A percentile compares a stretch with the other conserved stretches of the same genome.
Evolutionary conservation across 2,797 vertebrate genomes (phyloP).

Genomic region (Meda fulgida): DNA sequence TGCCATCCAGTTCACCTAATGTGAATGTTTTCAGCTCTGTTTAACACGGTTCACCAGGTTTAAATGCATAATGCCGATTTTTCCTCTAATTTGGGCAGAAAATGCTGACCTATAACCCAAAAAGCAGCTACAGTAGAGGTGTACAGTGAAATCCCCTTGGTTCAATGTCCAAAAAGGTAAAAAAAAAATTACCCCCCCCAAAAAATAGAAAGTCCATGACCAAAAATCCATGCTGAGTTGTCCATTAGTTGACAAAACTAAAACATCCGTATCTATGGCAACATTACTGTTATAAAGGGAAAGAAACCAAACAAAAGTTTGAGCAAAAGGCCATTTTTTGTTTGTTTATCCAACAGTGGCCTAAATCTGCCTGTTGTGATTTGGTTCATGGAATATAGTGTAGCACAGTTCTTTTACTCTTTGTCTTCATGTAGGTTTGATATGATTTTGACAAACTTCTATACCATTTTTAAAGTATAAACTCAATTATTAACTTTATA

Average conservation of each 20-base stretch:
- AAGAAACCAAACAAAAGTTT: conserved; percentile 13
- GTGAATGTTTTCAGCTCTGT: neutral
- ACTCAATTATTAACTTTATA: no score
- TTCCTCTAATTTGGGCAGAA: neutral
- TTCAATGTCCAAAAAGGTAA: neutral
- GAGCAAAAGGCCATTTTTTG: conserved; percentile 3
- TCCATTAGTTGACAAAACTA: conserved; percentile 6
- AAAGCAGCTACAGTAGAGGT: conserved; percentile 4
- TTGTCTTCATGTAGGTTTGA: neutral
- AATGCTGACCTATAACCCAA: neutral
- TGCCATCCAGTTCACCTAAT: neutral
- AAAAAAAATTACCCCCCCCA: no score
- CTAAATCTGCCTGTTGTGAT: neutral
- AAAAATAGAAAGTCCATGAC: neutral
- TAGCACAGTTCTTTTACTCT: neutral
- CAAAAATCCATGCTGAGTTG: conserved; percentile 11
- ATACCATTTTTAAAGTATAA: neutral
- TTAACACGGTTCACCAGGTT: neutral
- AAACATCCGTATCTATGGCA: conserved; percentile 21
- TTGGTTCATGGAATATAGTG: neutral
- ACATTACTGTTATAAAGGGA: neutral
- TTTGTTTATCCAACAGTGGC: conserved; percentile 11
- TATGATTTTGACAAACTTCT: neutral
- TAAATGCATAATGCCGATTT: neutral
- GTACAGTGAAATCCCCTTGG: conserved; percentile 1